Evolutionary conservation across 2,888 invertebrate species (phyloP).

Genomic region (Limenitis arthemis): DNA sequence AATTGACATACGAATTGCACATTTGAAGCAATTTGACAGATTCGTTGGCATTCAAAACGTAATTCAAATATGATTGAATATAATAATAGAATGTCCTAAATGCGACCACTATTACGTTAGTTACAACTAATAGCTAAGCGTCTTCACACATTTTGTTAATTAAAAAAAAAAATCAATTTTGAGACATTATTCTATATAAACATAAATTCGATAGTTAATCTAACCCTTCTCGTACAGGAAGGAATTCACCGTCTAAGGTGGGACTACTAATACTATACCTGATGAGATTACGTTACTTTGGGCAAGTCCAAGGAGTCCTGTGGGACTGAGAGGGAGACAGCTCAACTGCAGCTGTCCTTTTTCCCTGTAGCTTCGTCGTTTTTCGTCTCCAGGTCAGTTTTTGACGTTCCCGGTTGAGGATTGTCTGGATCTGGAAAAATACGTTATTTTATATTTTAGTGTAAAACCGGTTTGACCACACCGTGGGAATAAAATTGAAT

Average conservation of each 20-base stretch:
- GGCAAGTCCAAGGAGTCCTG: conserved; percentile 51
- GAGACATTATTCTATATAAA: background rate
- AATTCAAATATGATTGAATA: too few species aligned
- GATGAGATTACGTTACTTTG: conserved; percentile 67
- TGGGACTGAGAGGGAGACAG: conserved; percentile 40
- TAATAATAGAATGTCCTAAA: too few species aligned
- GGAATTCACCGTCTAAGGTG: conserved; percentile 35
- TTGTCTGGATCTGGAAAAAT: conserved; percentile 48
- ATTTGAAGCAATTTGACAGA: background rate
- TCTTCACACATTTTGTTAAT: background rate
- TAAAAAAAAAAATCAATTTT: background rate
- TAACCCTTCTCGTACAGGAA: conserved; percentile 16
- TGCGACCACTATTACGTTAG: too few species aligned
- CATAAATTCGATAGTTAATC: conserved; percentile 24
- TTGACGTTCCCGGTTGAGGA: conserved; percentile 47
- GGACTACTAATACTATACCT: conserved; percentile 54
- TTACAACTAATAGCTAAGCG: too few species aligned
- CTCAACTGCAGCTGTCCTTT: conserved; percentile 58
- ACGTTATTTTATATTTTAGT: too few species aligned
- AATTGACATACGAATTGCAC: conserved; percentile 3
- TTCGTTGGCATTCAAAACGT: background rate
- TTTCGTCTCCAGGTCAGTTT: conserved; percentile 37
- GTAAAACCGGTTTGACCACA: too few species aligned
- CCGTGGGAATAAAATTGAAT: too few species aligned
- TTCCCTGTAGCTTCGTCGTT: conserved; percentile 39